Evolutionary conservation across 2,888 invertebrate genomes (phyloP), one percentile per base, ranked within the genome.

Genomic region (Leuctra nigra): DNA sequence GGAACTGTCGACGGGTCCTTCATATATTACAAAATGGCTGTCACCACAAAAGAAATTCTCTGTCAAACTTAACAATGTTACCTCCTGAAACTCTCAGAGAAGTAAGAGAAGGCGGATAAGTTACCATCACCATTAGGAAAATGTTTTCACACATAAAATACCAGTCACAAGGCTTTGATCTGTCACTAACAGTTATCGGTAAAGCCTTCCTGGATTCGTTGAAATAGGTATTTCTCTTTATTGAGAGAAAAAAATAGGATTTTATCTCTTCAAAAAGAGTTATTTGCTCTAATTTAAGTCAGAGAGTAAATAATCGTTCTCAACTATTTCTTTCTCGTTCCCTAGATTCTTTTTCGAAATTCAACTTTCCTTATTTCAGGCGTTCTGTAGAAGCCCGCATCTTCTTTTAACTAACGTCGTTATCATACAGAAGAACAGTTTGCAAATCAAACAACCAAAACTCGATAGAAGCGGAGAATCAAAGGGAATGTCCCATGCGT

Each of bases 301-400:
- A 11, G 29, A 7, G 29, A 29, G 6, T 11, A 29, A 11, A 29
- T 7, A 7, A 29, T 29, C 29, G 29, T 29, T 29, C 29, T 29
- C 29, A 29, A 29, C 11, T 11, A 29, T 29, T 29, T 29, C 29
- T 29, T n/a, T 29, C 29, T 29, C 29, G 29, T n/a, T n/a, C n/a
- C n/a, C n/a, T n/a, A n/a, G n/a, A 29, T 29, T 6, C 29, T 29
- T 29, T 11, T 29, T 29, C 11, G 29, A 29, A 29, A 29, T 29
- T 29, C 29, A 7, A 11, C 29, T 29, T 29, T 29, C 11, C 29
- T 29, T 29, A 11, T 11, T 6, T 29, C 29, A 29, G 29, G 11
- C 11, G 29, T 11, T 29, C 29, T 29, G 20, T 23, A 44, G 22
- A 35, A n/a, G 35, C 50, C 50, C 50, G 50, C 50, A 50, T 41